Base-by-base conservation (phyloP, 2,797 vertebrate genomes). In the Ptychobarbus kaznakovi region DNA sequence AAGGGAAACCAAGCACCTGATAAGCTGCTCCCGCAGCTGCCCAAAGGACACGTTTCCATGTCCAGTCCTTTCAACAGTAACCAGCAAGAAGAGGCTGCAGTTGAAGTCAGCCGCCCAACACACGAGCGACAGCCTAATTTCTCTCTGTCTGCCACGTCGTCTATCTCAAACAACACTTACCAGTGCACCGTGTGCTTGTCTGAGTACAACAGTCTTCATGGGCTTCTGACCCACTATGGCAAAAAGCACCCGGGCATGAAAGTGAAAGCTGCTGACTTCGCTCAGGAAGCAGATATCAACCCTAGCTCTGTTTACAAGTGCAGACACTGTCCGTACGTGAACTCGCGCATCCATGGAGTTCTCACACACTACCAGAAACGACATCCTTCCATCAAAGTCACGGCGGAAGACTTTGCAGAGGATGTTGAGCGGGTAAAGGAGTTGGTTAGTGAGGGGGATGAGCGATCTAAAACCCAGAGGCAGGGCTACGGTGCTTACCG, bases 171-270 rank as follows among this genome's bases (percentile, higher is more conserved):
- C 88, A 99, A 97, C 84, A 93, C 98, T 0, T 99, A 99, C 92
- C 97, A 99, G 90, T 99, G 98, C 89, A 99, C 98, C 5, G 98
- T 99, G 13, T 99, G 98, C 92, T 95, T 98, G 89, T 99, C 98
- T 0, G 98, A 99, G 88, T 99, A 99, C 91, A 99, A 99, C 89
- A 99, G 99, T 87, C 94, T 99, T 83, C 98, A 99, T 1, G 98
- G 98, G 15, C 97, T 99, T 18, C 95, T 99, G 74, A 99, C 98
- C 10, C 98, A 99, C 87, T 99, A 99, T 2, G 98, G 98, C 76
- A 99, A 99, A 92, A 99, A 99, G 80, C 98, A 99, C 89, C 98
- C 98, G 0, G 98, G 98, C 85, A 98, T 99, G 97, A 99, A 99
- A 92, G 98, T 99, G 79, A 99, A 99, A 93, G 98, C 98, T 44